phyloP scores from a whole-genome alignment of 2,888 invertebrate species.

The Tetramorium bicarinatum region DNA sequence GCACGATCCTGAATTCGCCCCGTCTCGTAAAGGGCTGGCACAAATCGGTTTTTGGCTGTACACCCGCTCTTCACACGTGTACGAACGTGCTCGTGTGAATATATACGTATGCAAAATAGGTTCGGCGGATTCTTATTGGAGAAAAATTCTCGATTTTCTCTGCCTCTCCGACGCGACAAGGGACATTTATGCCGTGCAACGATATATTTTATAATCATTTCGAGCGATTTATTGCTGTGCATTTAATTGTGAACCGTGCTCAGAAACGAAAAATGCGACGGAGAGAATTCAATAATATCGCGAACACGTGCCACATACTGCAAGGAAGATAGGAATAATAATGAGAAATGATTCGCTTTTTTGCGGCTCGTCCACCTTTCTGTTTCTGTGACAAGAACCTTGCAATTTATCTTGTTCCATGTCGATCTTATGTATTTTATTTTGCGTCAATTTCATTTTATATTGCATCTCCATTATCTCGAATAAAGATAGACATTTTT shows the following conservation, averaged over 20 bases:
- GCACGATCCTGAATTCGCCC: conserved; percentile 47
- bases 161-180: neutral
- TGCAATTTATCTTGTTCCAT: conserved; percentile 31
- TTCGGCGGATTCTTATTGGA: conserved; percentile 36
- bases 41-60: conserved; percentile 55
- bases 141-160: conserved; percentile 48
- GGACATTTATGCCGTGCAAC: neutral
- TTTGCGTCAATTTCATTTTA: neutral
- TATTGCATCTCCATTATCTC: conserved; percentile 17
- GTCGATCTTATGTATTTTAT: conserved; percentile 24
- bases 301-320: conserved; percentile 29
- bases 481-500: neutral
- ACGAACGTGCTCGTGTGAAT: neutral
- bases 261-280: conserved; percentile 12
- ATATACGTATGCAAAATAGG: conserved; percentile 25
- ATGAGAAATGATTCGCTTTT: conserved; percentile 37
- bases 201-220: conserved; percentile 32
- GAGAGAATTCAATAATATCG: conserved; percentile 43
- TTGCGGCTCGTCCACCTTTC: conserved; percentile 11
- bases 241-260: conserved; percentile 22
- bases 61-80: neutral
- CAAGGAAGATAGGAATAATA: conserved; percentile 39
- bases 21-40: conserved; percentile 33
- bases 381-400: conserved; percentile 26
- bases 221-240: conserved; percentile 8